These are phyloP conservation scores for Creontiades dilutus DNA, from an alignment of 2,888 invertebrate species.

Conservation along the genomic window DNA sequence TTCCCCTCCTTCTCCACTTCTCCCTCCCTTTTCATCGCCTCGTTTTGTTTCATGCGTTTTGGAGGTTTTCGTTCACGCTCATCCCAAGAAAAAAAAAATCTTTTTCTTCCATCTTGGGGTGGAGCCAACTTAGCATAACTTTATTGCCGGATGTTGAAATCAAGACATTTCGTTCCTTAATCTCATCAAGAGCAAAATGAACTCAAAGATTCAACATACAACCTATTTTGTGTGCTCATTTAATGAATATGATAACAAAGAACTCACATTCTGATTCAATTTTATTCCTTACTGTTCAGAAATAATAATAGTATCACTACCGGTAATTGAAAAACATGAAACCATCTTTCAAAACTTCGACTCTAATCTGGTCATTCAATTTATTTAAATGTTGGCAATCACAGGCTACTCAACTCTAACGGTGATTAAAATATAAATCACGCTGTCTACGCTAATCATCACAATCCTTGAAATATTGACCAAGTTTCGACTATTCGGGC, in stretches of 20 bases:
- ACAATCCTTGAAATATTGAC: too few species aligned
- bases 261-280: not conserved
- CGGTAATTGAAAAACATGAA: too few species aligned
- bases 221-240: not conserved
- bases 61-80: slow-evolving; percentile 42
- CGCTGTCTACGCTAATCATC: too few species aligned
- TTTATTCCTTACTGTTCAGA: too few species aligned
- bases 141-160: not conserved
- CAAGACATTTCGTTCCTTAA: not conserved
- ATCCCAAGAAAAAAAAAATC: slow-evolving; percentile 4
- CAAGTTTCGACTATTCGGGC: too few species aligned
- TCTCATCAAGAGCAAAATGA: not conserved
- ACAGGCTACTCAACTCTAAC: too few species aligned
- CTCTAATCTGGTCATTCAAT: too few species aligned
- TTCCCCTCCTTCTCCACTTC: slow-evolving; percentile 28
- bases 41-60: slow-evolving; percentile 59
- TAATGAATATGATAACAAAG: not conserved
- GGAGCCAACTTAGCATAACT: slow-evolving; percentile 21
- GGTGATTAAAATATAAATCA: too few species aligned
- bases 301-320: too few species aligned
- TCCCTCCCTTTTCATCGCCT: slow-evolving; percentile 47
- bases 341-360: too few species aligned
- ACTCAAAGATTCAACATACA: not conserved
- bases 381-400: too few species aligned
- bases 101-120: slow-evolving; percentile 13